Percentiles rank a stretch among this genome's conserved stretches.
Evolutionary conservation across 2,888 invertebrate species (phyloP).

Genomic region (Ectemnius continuus): DNA sequence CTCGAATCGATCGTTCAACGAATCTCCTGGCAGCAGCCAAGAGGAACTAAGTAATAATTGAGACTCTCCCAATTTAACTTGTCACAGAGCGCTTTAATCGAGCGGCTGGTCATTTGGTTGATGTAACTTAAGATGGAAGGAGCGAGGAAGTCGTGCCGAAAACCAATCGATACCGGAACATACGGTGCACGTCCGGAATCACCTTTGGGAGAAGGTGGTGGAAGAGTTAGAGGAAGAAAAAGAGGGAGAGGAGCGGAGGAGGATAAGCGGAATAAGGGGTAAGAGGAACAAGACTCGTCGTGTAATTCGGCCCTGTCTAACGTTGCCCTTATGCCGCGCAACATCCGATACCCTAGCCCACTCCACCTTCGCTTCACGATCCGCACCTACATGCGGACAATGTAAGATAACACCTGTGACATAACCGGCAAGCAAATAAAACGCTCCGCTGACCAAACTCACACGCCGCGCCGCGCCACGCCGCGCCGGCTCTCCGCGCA

Average conservation of each 20-base stretch:
- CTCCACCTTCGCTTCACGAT: conserved; percentile 41
- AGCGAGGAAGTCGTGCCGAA: conserved; percentile 30
- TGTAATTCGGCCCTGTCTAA: conserved; percentile 67
- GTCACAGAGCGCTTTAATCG: not conserved
- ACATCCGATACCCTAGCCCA: conserved; percentile 66
- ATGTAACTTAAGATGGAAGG: conserved; percentile 10
- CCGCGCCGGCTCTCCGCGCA: conserved; percentile 23
- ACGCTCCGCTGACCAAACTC: conserved; percentile 50
- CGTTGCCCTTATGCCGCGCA: conserved; percentile 68
- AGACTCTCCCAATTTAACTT: no score
- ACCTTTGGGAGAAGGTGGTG: conserved; percentile 14
- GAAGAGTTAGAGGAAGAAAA: conserved; percentile 6
- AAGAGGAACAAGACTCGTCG: conserved; percentile 60
- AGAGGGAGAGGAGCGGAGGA: conserved; percentile 21
- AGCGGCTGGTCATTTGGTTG: not conserved
- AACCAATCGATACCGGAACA: conserved; percentile 14
- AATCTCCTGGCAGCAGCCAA: no score
- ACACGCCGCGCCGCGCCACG: no score
- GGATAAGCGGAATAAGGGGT: conserved; percentile 16
- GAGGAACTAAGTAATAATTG: no score
- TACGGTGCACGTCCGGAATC: conserved; percentile 45
- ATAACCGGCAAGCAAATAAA: conserved; percentile 59
- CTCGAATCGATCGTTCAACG: no score
- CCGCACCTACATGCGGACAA: conserved; percentile 42
- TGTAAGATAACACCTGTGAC: conserved; percentile 68